Base-by-base conservation (phyloP, 2,888 invertebrate genomes). In the Heliconius ethilla region DNA sequence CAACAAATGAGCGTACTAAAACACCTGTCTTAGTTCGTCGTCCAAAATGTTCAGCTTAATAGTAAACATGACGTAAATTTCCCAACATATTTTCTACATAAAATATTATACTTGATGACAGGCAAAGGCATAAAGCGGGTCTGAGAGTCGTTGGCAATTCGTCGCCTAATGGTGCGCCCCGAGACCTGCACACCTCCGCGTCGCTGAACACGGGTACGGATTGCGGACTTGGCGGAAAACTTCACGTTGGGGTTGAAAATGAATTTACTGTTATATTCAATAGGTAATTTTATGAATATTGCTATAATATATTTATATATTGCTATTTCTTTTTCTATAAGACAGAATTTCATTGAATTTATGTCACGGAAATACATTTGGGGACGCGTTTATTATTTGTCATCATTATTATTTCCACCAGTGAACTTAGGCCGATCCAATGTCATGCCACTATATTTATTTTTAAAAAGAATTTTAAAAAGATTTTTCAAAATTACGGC, bases 141-240 rank as follows among this genome's bases (percentile, higher is more conserved):
- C 69, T 75, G 72, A 78, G 76, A 80, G 79, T 80, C 74, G 77
- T 75, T 73, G 55, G 78, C 75, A 75, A 79, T 75, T 77, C 75
- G 78, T 70, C 76, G 76, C 66, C 76, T 81, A 81, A 79, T 82
- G 78, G 81, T 78, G 78, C 75, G 81, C 78, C 67, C 72, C 25
- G 81, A 79, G 81, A 81, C 81, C 79, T 75, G 63, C 45, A 79
- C 79, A 74, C 79, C 75, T 77, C 69, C 76, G 78, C 78, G 78
- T 78, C 79, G 73, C 51, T 72, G 76, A 80, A 75, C 75, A 77
- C 70, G 72, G 51, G 75, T 51, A 74, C 76, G 80, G 74, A 80
- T 77, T 80, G 78, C 76, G 63, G 66, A 78, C 70, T 76, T 74
- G 65, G 75, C 77, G 45, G 29, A 70, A 78, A 74, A 70, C 63